A percentile compares a stretch with the other conserved stretches of the same genome.
Conservation (phyloP, 2,113 vertebrate genomes). For the Nymphicus hollandicus region DNA sequence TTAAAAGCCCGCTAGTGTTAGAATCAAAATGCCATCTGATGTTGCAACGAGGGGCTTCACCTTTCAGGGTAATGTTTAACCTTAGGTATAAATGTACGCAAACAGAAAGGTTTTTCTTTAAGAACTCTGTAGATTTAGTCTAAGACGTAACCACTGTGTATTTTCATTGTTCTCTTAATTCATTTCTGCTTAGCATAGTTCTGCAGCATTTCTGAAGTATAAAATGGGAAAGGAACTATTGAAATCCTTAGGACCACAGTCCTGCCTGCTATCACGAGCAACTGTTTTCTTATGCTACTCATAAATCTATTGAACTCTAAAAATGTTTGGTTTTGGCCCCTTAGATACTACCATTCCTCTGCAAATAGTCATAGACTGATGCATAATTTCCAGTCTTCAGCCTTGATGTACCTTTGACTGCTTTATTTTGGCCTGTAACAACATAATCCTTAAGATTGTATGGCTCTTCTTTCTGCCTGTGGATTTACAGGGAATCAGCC, state of each 20-base stretch:
- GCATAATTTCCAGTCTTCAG: neutral
- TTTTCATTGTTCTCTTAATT: neutral
- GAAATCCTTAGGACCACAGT: neutral
- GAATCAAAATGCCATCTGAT: slow-evolving; percentile 44
- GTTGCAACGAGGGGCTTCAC: slow-evolving; percentile 40
- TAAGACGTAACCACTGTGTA: neutral
- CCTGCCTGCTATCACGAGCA: neutral
- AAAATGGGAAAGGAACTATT: neutral
- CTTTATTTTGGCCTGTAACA: neutral
- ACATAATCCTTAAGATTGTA: neutral
- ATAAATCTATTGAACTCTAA: neutral
- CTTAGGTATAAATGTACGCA: neutral
- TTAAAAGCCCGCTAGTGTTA: neutral
- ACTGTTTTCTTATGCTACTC: neutral
- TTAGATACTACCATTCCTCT: neutral
- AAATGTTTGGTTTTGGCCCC: neutral
- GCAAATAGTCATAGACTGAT: neutral
- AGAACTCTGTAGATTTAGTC: neutral
- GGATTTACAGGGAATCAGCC: neutral
- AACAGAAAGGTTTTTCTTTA: neutral
- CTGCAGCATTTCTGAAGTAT: neutral
- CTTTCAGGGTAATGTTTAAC: slow-evolving; percentile 57
- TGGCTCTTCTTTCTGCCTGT: neutral
- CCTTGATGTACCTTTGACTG: neutral
- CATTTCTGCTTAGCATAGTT: neutral